A percentile compares a stretch with the other conserved stretches of the same genome.
Evolutionary conservation across 2,113 vertebrate species (phyloP).

Genomic region (Pycnonotus jocosus): DNA sequence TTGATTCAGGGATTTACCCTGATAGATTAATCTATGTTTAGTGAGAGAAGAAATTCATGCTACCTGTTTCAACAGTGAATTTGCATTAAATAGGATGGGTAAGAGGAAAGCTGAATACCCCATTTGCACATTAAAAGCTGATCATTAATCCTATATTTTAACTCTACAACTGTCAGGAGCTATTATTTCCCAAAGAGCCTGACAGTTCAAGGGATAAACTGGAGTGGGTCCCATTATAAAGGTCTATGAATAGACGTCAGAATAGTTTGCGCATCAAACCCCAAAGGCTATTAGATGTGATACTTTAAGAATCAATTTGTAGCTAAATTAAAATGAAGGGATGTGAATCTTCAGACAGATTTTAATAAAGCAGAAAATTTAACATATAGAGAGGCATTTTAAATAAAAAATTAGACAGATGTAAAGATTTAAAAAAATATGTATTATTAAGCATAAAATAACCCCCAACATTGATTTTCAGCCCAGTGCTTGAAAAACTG

Average conservation of each 20-base stretch:
- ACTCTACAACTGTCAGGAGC: conserved; percentile 60
- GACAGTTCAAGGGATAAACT: conserved; percentile 59
- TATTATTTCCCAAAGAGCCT: conserved; percentile 50
- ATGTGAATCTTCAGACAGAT: background rate
- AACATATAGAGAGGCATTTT: background rate
- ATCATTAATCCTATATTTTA: conserved; percentile 70
- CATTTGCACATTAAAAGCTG: conserved; percentile 68
- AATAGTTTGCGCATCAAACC: conserved; percentile 35
- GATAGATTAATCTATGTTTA: background rate
- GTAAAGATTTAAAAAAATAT: background rate
- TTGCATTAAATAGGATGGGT: conserved; percentile 47
- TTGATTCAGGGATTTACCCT: background rate
- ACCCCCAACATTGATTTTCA: background rate
- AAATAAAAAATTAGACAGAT: conserved; percentile 28
- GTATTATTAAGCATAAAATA: background rate
- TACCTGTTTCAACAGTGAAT: conserved; percentile 49
- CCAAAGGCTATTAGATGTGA: conserved; percentile 49
- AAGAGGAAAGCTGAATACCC: conserved; percentile 15
- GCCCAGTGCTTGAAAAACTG: conserved; percentile 8
- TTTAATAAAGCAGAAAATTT: conserved; percentile 44
- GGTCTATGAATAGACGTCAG: conserved; percentile 42
- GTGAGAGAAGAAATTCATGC: background rate
- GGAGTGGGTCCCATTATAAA: conserved; percentile 48
- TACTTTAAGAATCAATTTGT: conserved; percentile 38
- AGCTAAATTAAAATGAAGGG: conserved; percentile 28